Percentiles rank a stretch among this genome's conserved stretches.
Evolutionary conservation across 2,113 vertebrate species (phyloP).

Genomic region (Oncorhynchus keta): DNA sequence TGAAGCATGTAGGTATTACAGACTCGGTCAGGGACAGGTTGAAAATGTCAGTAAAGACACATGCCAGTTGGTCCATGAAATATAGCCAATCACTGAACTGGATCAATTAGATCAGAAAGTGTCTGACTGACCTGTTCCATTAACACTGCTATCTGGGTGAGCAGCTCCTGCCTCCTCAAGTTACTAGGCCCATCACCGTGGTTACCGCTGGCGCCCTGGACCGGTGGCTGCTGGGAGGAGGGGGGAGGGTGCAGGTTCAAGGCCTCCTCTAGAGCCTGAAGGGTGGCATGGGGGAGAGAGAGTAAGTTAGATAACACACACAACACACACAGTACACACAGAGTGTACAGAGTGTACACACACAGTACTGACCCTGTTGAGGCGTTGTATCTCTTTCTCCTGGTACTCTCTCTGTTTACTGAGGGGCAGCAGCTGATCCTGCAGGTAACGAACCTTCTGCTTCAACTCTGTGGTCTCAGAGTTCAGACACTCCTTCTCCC

Average conservation of each 20-base stretch:
- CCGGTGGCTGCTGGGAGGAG: conserved; percentile 71
- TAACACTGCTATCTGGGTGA: conserved; percentile 86
- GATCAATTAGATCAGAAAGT: too few relatives aligned
- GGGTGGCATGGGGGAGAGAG: not conserved
- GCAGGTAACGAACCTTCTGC: conserved; percentile 88
- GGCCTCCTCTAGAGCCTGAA: conserved; percentile 90
- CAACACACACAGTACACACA: not conserved
- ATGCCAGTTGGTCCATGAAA: too few relatives aligned
- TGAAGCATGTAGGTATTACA: too few relatives aligned
- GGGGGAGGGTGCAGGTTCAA: conserved; percentile 84
- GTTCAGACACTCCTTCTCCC: conserved; percentile 87
- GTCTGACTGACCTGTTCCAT: conserved; percentile 61
- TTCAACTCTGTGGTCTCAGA: conserved; percentile 87
- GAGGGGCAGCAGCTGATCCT: conserved; percentile 89
- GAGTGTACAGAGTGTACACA: not conserved
- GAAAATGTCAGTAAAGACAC: too few relatives aligned
- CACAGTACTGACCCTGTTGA: conserved; percentile 83
- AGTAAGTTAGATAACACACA: not conserved
- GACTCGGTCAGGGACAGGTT: too few relatives aligned
- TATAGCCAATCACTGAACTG: too few relatives aligned
- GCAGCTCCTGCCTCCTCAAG: conserved; percentile 85
- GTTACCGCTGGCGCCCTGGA: conserved; percentile 53
- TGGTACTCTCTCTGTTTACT: conserved; percentile 93
- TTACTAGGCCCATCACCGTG: conserved; percentile 74
- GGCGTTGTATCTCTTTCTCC: conserved; percentile 93